A percentile compares a stretch with the other conserved stretches of the same genome.
phyloP scores from a whole-genome alignment of 2,797 vertebrate species.

The Rhynchotus rufescens region DNA sequence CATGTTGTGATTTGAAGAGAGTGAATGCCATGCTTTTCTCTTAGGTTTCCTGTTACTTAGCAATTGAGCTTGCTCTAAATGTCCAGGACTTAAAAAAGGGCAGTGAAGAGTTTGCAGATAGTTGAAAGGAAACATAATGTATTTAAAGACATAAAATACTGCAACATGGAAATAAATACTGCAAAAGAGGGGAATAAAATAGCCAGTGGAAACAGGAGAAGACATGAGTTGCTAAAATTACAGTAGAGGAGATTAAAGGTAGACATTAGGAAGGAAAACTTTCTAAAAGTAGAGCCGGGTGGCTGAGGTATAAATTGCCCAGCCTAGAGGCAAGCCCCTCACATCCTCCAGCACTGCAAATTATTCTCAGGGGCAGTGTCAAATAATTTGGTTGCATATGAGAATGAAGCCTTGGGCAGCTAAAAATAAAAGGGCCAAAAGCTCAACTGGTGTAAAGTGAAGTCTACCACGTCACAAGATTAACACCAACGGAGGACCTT shows the following conservation, averaged over 20 bases:
- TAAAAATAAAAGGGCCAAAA: neutral
- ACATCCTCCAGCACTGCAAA: neutral
- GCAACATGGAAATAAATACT: neutral
- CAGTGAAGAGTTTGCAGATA: neutral
- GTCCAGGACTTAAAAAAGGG: neutral
- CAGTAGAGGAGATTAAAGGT: neutral
- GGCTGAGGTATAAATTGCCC: neutral
- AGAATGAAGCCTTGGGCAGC: neutral
- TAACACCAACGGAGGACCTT: neutral
- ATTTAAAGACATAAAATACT: neutral
- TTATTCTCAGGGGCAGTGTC: neutral
- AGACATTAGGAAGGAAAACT: neutral
- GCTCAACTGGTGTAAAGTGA: neutral
- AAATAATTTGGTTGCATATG: neutral
- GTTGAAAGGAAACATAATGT: too few relatives aligned
- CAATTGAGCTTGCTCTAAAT: neutral
- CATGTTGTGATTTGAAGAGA: neutral
- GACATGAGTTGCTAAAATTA: neutral
- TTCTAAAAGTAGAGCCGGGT: neutral
- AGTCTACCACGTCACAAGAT: neutral
- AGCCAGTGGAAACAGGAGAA: neutral
- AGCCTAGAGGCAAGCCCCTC: neutral
- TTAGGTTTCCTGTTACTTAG: neutral
- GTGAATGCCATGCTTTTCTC: neutral
- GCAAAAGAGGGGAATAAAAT: neutral